Base-by-base conservation (phyloP, 2,888 invertebrate species). In the Cheilosia vernalis region DNA sequence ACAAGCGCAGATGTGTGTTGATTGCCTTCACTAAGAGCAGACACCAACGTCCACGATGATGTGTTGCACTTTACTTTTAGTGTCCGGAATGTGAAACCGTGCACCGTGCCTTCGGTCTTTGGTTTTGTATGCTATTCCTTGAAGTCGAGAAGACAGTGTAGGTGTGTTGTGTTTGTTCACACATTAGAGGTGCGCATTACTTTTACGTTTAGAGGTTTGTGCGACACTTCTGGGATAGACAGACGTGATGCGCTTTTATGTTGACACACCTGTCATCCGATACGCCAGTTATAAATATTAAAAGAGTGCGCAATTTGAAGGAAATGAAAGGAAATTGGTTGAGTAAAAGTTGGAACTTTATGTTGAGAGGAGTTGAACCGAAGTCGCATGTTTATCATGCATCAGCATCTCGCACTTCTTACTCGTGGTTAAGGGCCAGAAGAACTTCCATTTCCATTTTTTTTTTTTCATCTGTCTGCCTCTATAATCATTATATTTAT, bases 51-150 rank as follows among this genome's bases (percentile, higher is more conserved):
- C 3, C 19, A 37, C 37, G 53, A 61, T 37, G 37, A 61, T 44
- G 30, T 67, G 60, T 53, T 77, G 77, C 56, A 58, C 6, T 47
- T 40, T 51, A n/a, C 3, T 49, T 24, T 42, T 6, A 33, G 56
- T 58, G 58, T 73, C 37, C 64, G 79, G 73, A 73, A 79, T 79
- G 64, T 73, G 73, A 79, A 66, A 79, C 79, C 60, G 33, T 64
- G 44, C 15, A 79, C 79, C 60, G 42, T 64, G 44, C 19, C 24
- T 49, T 15, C 42, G 42, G 58, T 67, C 42, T 67, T 49, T 6
- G 2, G 37, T 27, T 76, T 70, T 37, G 30, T 63, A 10, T 49
- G 24, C n/a, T 42, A 19, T 72, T 51, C 33, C 33, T 51, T 58
- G 58, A 49, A 60, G 51, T 4, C 9, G 44, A 79, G 49, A 63